Evolutionary conservation across 2,113 vertebrate species (phyloP), one percentile per base, ranked within the genome.

Genomic region (Gadus macrocephalus): DNA sequence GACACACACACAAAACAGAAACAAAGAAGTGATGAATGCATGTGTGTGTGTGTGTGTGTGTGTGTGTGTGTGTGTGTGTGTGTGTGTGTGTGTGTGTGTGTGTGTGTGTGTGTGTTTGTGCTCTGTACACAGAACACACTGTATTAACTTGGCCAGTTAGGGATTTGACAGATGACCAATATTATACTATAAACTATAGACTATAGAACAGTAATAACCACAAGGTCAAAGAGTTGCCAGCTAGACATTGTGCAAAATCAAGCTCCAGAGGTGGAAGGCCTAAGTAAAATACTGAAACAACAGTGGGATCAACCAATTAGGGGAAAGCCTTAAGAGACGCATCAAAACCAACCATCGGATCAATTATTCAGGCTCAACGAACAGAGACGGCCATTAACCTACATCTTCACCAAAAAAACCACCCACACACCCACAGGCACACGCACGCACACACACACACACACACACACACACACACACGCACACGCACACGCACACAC

Each of bases 351-450:
- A 79, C 80, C 73, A 71, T 74, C 79, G 83, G 80, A 86, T 91
- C 69, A 90, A 91, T 91, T 83, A 91, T 91, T 90, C 72, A 91
- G 53, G 76, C 67, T 73, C 66, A 66, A 75, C 69, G 78, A 76
- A 74, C 67, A 71, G 74, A 83, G 69, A 78, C 70, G 66, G 70
- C 85, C 83, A 88, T 90, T 90, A 89, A 87, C 84, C 85, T 80
- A 88, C 73, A 89, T 87, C 72, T 76, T 74, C 73, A 53, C 72
- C 75, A 80, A 79, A 85, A 71, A 64, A 71, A 27, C 27, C 7
- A 62, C 69, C 56, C 64, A 71, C 35, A 11, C 65, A 42, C 35
- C 64, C 53, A 71, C 35, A 11, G 62, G 42, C 49, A 16, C 53
- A 20, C n/a, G 38, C 78, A 62, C 69, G 72, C n/a, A 8, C 62